Conservation (phyloP, 2,888 invertebrate genomes). For the Eupithecia abbreviata region DNA sequence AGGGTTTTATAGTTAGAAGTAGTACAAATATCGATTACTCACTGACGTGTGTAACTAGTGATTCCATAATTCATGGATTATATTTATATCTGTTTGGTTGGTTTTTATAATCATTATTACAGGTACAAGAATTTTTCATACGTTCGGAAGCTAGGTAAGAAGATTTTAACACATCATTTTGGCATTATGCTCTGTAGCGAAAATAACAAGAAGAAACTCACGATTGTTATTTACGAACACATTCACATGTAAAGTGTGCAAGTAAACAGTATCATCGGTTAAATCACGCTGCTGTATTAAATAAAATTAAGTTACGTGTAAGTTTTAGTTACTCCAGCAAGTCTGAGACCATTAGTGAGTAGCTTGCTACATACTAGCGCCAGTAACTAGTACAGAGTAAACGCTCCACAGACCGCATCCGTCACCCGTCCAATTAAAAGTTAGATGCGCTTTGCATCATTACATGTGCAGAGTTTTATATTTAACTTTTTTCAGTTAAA, state of each 20-base stretch:
- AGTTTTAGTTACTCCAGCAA: neutral
- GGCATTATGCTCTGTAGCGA: neutral
- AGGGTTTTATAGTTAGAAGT: too few species aligned
- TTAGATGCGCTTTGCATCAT: constrained; percentile 8
- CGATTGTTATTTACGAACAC: neutral
- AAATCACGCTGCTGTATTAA: too few species aligned
- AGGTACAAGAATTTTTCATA: too few species aligned
- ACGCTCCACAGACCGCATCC: neutral
- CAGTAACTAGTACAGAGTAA: constrained; percentile 1
- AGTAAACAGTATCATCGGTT: neutral
- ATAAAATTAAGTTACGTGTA: neutral
- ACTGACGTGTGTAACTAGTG: too few species aligned
- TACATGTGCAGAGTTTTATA: neutral
- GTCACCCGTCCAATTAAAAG: constrained; percentile 9
- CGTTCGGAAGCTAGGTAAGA: too few species aligned
- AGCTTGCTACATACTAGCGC: neutral
- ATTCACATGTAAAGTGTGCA: neutral
- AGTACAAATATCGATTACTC: too few species aligned
- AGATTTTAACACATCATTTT: too few species aligned
- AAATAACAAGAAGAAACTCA: neutral
- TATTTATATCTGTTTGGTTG: too few species aligned
- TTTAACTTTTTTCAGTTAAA: neutral
- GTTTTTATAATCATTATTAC: too few species aligned
- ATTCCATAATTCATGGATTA: too few species aligned
- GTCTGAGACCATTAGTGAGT: neutral